These are phyloP conservation scores for Acanthosepion pharaonis DNA, from an alignment of 2,888 invertebrate genomes.

Conservation along the genomic window DNA sequence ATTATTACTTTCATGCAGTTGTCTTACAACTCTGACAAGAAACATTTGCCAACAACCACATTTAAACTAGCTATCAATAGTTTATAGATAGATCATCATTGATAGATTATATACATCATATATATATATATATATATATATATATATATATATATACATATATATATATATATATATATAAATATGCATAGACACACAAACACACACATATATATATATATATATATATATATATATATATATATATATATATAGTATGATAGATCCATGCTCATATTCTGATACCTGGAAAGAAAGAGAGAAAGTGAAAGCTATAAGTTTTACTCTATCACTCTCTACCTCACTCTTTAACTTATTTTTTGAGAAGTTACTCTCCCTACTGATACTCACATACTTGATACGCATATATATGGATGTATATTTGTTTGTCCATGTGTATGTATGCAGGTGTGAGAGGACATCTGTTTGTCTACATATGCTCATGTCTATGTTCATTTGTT, in stretches of 20 bases:
- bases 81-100: neutral
- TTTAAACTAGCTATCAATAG: neutral
- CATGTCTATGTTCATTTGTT: neutral
- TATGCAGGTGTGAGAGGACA: neutral
- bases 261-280: neutral
- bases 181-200: neutral
- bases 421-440: neutral
- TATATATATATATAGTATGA: neutral
- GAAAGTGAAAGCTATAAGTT: neutral
- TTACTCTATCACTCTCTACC: neutral
- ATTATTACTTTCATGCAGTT: neutral
- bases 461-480: neutral
- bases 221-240: neutral
- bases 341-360: neutral
- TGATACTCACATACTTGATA: neutral
- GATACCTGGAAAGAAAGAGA: too few species aligned
- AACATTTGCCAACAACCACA: neutral
- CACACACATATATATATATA: neutral
- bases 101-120: too few species aligned
- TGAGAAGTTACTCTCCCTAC: neutral
- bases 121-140: neutral
- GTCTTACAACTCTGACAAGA: neutral
- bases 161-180: too few species aligned
- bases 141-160: neutral
- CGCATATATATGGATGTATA: neutral